Evolutionary conservation across 2,797 vertebrate species (phyloP), one percentile per base, ranked within the genome.

Genomic region (Octomys mimax): DNA sequence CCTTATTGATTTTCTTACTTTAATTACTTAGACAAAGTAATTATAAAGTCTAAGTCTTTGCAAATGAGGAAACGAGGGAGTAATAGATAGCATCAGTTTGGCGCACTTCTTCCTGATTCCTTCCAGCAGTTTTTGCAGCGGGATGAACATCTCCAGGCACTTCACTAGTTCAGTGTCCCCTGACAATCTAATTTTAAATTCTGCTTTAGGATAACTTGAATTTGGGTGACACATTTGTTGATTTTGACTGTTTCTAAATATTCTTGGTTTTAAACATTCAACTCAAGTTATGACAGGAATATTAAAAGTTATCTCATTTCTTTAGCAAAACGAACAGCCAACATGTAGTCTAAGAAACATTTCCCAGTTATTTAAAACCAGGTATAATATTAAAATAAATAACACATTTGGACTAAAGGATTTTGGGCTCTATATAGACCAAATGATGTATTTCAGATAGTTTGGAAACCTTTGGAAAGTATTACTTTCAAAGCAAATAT

Each of bases 261-360:
- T 66, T 39, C 87, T 87, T 88, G 24, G 54, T 68, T 88, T 84
- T 57, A 84, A 91, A 91, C 11, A 26, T 52, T 61, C 64, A 87
- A 36, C n/a, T 66, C 9, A 61, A 36, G 42, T 96, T 61, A 68
- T 57, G 77, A 87, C 11, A 31, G 8, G 5, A 61, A 90, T 75
- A 61, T 36, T 68, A 10, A 79, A 80, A 68, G 16, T 36, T 84
- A n/a, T 68, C 16, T 68, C 19, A 33, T 18, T 92, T 94, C 83
- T 52, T 54, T 31, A 82, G 6, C 4, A 87, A 31, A 12, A 64
- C 7, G 22, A 2, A 8, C 68, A 70, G n/a, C 36, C n/a, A 21
- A 10, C 8, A 33, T 70, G 18, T n/a, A n/a, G 16, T 49, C 24
- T 36, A 94, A 85, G 26, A 81, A 91, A 46, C 6, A 87, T 64